Base-by-base conservation (phyloP, 2,113 vertebrate species). In the Alces alces region DNA sequence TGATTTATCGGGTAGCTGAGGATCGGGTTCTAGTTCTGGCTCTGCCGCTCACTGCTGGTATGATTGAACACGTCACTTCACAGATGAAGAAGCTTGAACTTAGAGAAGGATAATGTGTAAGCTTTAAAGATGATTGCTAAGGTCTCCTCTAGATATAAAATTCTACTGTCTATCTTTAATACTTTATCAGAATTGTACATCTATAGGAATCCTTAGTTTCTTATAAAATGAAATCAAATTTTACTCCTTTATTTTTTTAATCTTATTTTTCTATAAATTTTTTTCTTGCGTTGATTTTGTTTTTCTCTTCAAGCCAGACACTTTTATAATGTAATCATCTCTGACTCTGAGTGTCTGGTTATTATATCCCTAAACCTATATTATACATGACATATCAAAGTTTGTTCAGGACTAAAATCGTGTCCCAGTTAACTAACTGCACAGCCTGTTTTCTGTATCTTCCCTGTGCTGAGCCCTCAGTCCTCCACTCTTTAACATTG, bases 171-270 rank as follows among this genome's bases (percentile, higher is more conserved):
- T 80, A 52, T 87, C 86, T 91, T n/a, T 21, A 94, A 76, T 94
- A 60, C 52, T 95, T 61, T 47, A 7, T 80, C 43, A 93, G 43
- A 86, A 60, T 78, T 89, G 4, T 64, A 61, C 30, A 36, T 96
- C 33, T 93, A 3, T 97, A 92, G 84, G 61, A 89, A 90, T 86
- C 27, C 50, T 97, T 95, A 78, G 27, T 89, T 97, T 93, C 91
- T 95, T 79, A 90, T 76, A 87, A 90, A 96, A 88, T 93, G 16
- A 93, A 93, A 83, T 91, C 39, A 89, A 95, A 89, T 84, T 97
- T 95, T 97, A 86, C 86, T 52, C 8, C 30, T 96, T 43, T 50
- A 45, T 88, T 93, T 97, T 95, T 92, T 15, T 82, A 85, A 84
- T 50, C 39, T 79, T 82, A 39, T 19, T 96, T 97, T 86, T 93